phyloP scores from a whole-genome alignment of 1,140 invertebrate genomes.

The Musca vetustissima region DNA sequence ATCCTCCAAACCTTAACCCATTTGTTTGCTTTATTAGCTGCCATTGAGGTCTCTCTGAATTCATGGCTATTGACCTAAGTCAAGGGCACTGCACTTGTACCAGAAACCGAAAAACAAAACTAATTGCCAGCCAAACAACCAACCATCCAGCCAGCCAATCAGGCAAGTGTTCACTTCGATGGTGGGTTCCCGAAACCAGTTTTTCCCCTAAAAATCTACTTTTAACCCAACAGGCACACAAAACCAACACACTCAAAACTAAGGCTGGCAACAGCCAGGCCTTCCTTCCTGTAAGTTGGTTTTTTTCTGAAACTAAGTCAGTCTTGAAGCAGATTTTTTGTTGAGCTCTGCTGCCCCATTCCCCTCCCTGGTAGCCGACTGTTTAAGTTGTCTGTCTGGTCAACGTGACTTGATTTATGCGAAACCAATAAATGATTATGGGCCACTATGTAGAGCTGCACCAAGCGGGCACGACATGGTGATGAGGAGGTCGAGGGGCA shows the following conservation, averaged over 20 bases:
- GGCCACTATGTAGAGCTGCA: too few relatives aligned
- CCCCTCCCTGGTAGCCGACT: neutral
- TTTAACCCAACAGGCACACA: neutral
- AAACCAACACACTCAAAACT: too few relatives aligned
- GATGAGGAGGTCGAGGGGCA: too few relatives aligned
- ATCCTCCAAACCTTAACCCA: too few relatives aligned
- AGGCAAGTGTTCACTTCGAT: neutral
- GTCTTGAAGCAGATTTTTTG: neutral
- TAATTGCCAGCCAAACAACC: neutral
- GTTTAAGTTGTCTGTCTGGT: neutral
- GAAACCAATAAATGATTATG: constrained; percentile 15
- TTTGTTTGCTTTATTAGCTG: too few relatives aligned
- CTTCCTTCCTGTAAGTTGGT: neutral
- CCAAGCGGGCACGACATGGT: too few relatives aligned
- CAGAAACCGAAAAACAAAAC: too few relatives aligned
- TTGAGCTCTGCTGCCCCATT: too few relatives aligned
- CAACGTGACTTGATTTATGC: constrained; percentile 22
- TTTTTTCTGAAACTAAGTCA: neutral
- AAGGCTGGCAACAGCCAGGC: too few relatives aligned
- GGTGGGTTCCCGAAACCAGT: neutral
- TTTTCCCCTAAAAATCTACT: neutral
- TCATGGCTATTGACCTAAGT: constrained; percentile 19
- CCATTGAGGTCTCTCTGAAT: too few relatives aligned
- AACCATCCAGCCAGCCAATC: neutral
- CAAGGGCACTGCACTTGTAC: constrained; percentile 25